phyloP scores from a whole-genome alignment of 2,888 invertebrate genomes.

The Zygothrica quintamaculata region DNA sequence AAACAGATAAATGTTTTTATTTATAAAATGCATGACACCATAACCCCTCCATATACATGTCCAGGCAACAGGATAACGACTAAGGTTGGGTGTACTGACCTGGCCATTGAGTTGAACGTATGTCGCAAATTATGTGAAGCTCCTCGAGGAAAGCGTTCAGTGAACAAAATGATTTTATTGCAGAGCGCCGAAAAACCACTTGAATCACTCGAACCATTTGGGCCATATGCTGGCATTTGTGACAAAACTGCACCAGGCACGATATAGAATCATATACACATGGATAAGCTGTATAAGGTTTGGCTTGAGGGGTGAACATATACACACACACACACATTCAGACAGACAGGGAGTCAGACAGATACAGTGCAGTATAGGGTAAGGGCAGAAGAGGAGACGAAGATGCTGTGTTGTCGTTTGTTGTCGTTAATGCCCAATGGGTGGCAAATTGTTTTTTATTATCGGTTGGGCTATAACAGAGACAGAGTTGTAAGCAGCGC shows the following conservation, averaged over 20 bases:
- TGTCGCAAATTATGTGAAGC: slow-evolving; percentile 73
- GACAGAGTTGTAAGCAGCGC: too few species aligned
- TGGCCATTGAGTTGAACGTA: slow-evolving; percentile 69
- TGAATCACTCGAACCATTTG: slow-evolving; percentile 69
- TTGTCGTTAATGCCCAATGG: slow-evolving; percentile 81
- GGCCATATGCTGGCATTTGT: slow-evolving; percentile 82
- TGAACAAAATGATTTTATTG: slow-evolving; percentile 83
- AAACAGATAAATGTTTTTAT: slow-evolving; percentile 76
- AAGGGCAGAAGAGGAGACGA: slow-evolving; percentile 28
- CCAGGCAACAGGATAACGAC: slow-evolving; percentile 7
- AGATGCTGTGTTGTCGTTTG: slow-evolving; percentile 73
- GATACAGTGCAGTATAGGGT: slow-evolving; percentile 4
- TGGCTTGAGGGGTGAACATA: slow-evolving; percentile 15
- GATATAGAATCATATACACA: slow-evolving; percentile 25
- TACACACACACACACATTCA: slow-evolving; percentile 13
- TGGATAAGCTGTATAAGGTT: background rate
- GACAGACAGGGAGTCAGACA: slow-evolving; percentile 11
- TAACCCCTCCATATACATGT: background rate
- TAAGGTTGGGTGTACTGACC: slow-evolving; percentile 21
- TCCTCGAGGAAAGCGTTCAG: slow-evolving; percentile 64
- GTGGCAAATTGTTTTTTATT: slow-evolving; percentile 84
- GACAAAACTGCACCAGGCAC: slow-evolving; percentile 67
- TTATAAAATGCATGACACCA: slow-evolving; percentile 61
- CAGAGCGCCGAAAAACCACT: slow-evolving; percentile 60
- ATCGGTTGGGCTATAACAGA: slow-evolving; percentile 46